Base-by-base conservation (phyloP, 1,140 invertebrate genomes). In the Drosophila kepulauana region DNA sequence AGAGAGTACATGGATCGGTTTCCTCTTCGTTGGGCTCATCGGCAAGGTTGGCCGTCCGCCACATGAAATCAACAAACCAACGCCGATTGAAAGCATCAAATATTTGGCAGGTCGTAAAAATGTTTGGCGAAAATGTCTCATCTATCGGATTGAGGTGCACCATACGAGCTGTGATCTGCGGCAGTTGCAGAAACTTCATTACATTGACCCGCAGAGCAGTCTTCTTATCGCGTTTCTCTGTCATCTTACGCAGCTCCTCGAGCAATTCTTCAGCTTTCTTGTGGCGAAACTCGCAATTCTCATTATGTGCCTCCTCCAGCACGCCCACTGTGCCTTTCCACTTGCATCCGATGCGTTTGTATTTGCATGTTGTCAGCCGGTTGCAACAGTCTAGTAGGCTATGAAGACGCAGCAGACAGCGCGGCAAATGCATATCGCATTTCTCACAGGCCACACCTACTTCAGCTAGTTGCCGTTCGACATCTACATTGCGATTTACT, bases 261-360 rank as follows among this genome's bases (percentile, higher is more conserved):
- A 67, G 13, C 62, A 81, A 11, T 43, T 78, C 30, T 1, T 0
- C 0, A 1, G 68, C 73, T 6, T 15, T 61, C n/a, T 63, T 81
- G 1, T 11, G 7, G 1, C 54, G 64, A 8, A 10, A 63, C n/a
- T 61, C 28, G 8, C 78, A 80, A 0, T n/a, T 10, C 2, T 10
- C 2, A 5, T 28, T 13, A 11, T 79, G 79, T 1, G 3, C 25
- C 0, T 2, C 0, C 1, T 11, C 13, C 0, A n/a, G 6, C 8
- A 1, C 3, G 5, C 30, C n/a, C 3, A 33, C 2, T 3, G 0
- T 5, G 1, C 70, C 70, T 16, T 33, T 54, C 79, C 79, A 81
- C 6, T 5, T 5, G 54, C 79, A 81, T 0, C 79, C 79, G 0
- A 81, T 25, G 3, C 68, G 73, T 3, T 33, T 52, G 28, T 66